Conservation (phyloP, 2,797 vertebrate species). For the Perodicticus potto region DNA sequence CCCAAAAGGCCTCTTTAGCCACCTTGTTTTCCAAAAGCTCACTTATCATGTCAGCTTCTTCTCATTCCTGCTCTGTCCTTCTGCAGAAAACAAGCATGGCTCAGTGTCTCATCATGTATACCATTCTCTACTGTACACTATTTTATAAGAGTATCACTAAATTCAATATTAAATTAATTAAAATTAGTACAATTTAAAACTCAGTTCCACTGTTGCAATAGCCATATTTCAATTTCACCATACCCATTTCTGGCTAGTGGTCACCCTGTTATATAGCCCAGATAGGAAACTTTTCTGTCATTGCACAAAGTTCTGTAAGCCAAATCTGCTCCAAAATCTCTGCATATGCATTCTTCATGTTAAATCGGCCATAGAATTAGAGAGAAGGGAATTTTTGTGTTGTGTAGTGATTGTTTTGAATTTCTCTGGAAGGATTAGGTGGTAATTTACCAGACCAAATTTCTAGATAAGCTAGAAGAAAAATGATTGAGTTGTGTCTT, state of each 20-base stretch:
- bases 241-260: neutral
- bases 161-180: constrained; percentile 23
- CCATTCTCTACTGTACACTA: neutral
- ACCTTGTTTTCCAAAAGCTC: neutral
- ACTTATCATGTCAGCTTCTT: neutral
- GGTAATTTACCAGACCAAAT: constrained; percentile 16
- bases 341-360: neutral
- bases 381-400: neutral
- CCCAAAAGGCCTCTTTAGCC: neutral
- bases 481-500: constrained; percentile 73
- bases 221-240: neutral
- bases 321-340: neutral
- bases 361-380: neutral
- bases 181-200: neutral
- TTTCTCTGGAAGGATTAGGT: neutral
- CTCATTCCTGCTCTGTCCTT: neutral
- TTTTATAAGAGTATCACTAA: neutral
- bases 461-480: constrained; percentile 40
- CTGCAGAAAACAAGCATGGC: neutral
- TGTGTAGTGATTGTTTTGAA: neutral
- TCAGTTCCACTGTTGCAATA: neutral
- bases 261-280: neutral
- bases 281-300: neutral
- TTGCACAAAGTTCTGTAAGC: neutral
- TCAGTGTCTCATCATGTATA: neutral